A percentile compares a stretch with the other conserved stretches of the same genome.
Evolutionary conservation across 2,888 invertebrate genomes (phyloP).

Genomic region (Ryuthela nishihirai): DNA sequence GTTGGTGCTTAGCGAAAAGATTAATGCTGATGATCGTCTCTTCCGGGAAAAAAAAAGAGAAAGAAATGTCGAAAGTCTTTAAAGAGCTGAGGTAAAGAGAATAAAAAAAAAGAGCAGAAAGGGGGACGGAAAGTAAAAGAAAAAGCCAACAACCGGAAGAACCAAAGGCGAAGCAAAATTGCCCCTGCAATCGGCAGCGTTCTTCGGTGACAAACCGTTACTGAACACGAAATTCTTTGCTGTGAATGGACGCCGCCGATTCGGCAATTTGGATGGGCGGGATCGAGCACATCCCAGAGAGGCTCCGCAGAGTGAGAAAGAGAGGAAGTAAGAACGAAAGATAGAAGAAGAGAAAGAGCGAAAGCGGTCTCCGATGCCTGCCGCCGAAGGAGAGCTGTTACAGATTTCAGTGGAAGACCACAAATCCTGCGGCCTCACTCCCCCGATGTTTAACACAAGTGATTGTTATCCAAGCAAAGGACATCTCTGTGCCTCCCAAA

Average conservation of each 20-base stretch:
- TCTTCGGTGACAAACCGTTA: not conserved
- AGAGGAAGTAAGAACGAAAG: constrained; percentile 19
- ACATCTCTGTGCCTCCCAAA: constrained; percentile 11
- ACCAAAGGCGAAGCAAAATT: not conserved
- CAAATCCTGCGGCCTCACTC: constrained; percentile 25
- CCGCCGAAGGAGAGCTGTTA: constrained; percentile 16
- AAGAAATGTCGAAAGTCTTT: too few species aligned
- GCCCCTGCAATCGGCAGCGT: not conserved
- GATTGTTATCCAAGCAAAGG: constrained; percentile 26
- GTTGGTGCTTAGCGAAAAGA: too few species aligned
- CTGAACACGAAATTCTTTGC: too few species aligned
- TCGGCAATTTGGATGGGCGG: too few species aligned
- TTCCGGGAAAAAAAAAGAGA: too few species aligned
- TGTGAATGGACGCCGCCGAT: too few species aligned
- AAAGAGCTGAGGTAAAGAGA: not conserved
- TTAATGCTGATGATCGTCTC: too few species aligned
- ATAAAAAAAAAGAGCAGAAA: constrained; percentile 1
- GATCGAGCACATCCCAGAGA: too few species aligned
- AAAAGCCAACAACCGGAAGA: not conserved
- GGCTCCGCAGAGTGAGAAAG: not conserved
- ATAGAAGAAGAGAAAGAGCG: constrained; percentile 7
- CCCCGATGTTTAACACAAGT: constrained; percentile 27
- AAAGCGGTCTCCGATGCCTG: constrained; percentile 7
- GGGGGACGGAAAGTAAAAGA: constrained; percentile 6
- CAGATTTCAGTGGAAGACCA: constrained; percentile 15